Conservation (phyloP, 2,888 invertebrate species). For the Meteorus colon region DNA sequence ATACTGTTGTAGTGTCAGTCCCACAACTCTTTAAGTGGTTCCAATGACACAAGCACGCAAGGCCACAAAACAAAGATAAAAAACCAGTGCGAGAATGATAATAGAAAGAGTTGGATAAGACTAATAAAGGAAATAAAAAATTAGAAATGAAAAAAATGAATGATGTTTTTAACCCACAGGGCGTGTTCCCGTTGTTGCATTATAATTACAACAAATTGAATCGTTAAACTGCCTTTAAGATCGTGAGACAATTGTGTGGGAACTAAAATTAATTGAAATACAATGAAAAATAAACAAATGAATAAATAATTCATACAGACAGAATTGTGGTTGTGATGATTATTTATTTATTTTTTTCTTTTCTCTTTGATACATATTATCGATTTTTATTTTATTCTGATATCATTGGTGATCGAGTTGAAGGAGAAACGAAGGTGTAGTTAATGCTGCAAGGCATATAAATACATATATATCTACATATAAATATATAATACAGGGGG, state of each 20-base stretch:
- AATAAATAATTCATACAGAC: not conserved
- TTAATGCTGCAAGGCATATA: not conserved
- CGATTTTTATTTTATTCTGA: not conserved
- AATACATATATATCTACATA: not conserved
- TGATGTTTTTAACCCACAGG: constrained; percentile 30
- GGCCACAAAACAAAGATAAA: constrained; percentile 37
- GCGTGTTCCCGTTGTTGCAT: constrained; percentile 57
- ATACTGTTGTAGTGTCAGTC: constrained; percentile 13
- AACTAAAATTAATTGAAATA: constrained; percentile 1
- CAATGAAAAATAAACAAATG: not conserved
- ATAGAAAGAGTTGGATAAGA: not conserved
- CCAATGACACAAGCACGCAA: constrained; percentile 43
- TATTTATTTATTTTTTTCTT: not conserved
- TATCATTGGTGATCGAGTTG: not conserved
- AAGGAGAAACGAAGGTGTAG: not conserved
- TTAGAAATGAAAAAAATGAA: constrained; percentile 34
- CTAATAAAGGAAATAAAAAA: constrained; percentile 27
- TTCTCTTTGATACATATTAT: not conserved
- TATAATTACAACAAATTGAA: constrained; percentile 67
- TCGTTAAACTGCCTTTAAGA: constrained; percentile 64
- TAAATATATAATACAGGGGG: constrained; percentile 6
- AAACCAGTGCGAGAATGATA: constrained; percentile 21
- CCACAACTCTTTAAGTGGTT: constrained; percentile 54
- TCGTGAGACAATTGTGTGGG: constrained; percentile 60
- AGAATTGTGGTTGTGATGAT: too few species aligned